Evolutionary conservation across 2,888 invertebrate genomes (phyloP).

Genomic region (Sarcophaga subvicina): DNA sequence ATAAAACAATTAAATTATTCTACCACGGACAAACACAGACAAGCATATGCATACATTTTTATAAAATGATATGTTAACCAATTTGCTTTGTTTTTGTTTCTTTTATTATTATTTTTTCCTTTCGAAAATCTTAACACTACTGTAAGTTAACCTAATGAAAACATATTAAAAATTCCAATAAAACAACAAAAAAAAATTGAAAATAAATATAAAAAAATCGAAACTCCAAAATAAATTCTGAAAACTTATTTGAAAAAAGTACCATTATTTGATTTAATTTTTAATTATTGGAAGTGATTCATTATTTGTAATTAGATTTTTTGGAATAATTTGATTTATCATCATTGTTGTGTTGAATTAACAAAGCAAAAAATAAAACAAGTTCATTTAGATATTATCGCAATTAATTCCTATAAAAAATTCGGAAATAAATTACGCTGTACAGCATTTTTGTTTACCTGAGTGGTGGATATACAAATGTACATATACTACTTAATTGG

Average conservation of each 20-base stretch:
- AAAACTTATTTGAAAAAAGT: slow-evolving; percentile 51
- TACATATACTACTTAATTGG: too few relatives aligned
- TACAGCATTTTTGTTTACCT: too few relatives aligned
- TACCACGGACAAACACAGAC: slow-evolving; percentile 6
- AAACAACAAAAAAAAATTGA: slow-evolving; percentile 44
- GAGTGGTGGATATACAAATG: too few relatives aligned
- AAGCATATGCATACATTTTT: slow-evolving; percentile 57
- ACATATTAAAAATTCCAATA: slow-evolving; percentile 57
- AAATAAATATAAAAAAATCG: slow-evolving; percentile 29
- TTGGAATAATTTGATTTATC: too few relatives aligned
- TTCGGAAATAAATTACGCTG: too few relatives aligned
- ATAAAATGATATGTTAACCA: slow-evolving; percentile 65
- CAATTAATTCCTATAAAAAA: too few relatives aligned
- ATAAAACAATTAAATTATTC: slow-evolving; percentile 39
- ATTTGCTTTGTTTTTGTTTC: slow-evolving; percentile 16
- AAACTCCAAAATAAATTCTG: slow-evolving; percentile 54
- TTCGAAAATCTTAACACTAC: slow-evolving; percentile 40
- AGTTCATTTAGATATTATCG: too few relatives aligned
- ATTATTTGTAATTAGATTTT: too few relatives aligned
- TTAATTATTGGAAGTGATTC: too few relatives aligned
- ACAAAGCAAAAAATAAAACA: too few relatives aligned
- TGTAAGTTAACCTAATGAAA: slow-evolving; percentile 50
- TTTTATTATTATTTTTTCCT: slow-evolving; percentile 11
- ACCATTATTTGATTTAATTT: background rate
- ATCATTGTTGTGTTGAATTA: too few relatives aligned